Base-by-base conservation (phyloP, 2,797 vertebrate genomes). In the Lacerta agilis region DNA sequence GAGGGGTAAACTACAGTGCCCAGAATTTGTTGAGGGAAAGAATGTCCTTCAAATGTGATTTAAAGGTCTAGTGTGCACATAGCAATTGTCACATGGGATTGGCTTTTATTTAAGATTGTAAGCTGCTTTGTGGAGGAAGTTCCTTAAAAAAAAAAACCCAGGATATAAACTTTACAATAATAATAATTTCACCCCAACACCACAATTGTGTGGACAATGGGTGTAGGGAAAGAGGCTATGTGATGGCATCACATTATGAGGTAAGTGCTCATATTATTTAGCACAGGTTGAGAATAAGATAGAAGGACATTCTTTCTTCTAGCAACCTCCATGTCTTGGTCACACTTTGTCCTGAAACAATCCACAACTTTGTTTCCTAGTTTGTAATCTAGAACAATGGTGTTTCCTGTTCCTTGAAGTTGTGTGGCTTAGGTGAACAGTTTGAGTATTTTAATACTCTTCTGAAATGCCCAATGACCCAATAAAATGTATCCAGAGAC, bases 401-500 rank as follows among this genome's bases (percentile, higher is more conserved):
- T 76, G 36, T 1, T 13, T 49, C 29, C 2, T 88, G 75, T 90
- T 33, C 41, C 75, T 92, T 91, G 88, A 38, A 90, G 55, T 41
- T 89, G 13, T 67, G 84, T 25, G 18, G 1, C 75, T 49, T 15
- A 82, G 55, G 33, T 86, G 36, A 89, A 67, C 4, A 92, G 66
- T 29, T 79, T 75, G 27, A 85, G 86, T 2, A 49, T 41, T 55
- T 71, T 75, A 83, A 49, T 64, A n/a, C 9, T 49, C 41, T 33
- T n/a, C 75, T 92, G 90, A 92, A 84, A 85, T 78, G 91, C 58
- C 79, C 91, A 90, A 85, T 92, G 66, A 73, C n/a, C 58, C 82
- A 93, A 91, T 86, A 91, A 92, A 93, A 83, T 84, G 17, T 64
- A 90, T 91, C 61, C 87, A 93, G 69, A 88, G 89, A 90, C 82